These are phyloP conservation scores for Paguma larvata DNA, from an alignment of 2,797 vertebrate genomes.

Conservation along the genomic window DNA sequence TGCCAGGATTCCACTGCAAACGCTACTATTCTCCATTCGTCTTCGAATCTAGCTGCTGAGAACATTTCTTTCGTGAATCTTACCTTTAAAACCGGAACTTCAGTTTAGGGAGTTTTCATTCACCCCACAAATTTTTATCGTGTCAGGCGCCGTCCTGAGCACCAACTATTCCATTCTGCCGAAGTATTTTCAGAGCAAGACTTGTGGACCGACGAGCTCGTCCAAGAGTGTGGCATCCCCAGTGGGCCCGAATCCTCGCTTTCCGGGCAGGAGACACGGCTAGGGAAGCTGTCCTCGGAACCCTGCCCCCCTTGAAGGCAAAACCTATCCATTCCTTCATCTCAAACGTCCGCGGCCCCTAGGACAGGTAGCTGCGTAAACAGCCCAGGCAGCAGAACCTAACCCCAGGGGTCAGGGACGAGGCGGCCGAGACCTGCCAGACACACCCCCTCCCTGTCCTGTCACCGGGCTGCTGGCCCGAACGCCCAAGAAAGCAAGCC, in stretches of 20 bases:
- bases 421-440: background rate
- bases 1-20: background rate
- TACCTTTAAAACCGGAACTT: conserved; percentile 23
- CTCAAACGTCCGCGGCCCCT: background rate
- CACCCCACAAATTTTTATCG: background rate
- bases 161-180: conserved; percentile 18
- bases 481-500: background rate
- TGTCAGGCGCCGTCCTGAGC: background rate
- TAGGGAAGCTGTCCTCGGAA: background rate
- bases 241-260: background rate
- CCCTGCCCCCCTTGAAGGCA: background rate
- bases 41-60: conserved; percentile 9
- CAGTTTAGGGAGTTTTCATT: background rate
- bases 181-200: conserved; percentile 17
- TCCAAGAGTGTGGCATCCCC: conserved; percentile 2
- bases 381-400: background rate
- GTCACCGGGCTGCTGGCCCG: background rate
- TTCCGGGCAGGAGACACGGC: background rate
- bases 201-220: background rate
- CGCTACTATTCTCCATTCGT: background rate
- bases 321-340: background rate
- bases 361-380: background rate
- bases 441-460: background rate
- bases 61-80: background rate
- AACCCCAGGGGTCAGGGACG: background rate